phyloP scores from a whole-genome alignment of 2,113 vertebrate species.

The Polypterus bichir region DNA sequence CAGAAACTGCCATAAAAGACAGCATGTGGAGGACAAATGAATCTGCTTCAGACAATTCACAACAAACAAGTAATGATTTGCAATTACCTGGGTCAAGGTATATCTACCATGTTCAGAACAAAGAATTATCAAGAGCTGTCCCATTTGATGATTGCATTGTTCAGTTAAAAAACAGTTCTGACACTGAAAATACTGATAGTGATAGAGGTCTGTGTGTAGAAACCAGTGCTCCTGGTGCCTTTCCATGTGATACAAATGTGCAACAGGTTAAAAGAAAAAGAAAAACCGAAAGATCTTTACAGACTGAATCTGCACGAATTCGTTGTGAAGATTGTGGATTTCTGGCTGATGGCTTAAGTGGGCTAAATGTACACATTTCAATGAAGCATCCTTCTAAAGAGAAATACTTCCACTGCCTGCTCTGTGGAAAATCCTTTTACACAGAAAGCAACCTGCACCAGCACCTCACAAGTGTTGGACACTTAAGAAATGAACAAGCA shows the following conservation, averaged over 20 bases:
- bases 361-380: conserved; percentile 91
- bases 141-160: conserved; percentile 81
- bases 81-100: conserved; percentile 17
- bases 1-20: conserved; percentile 38
- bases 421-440: conserved; percentile 95
- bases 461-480: conserved; percentile 82
- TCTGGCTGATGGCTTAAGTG: conserved; percentile 84
- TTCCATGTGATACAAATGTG: conserved; percentile 27
- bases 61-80: conserved; percentile 30
- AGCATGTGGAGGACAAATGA: conserved; percentile 39
- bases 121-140: conserved; percentile 28
- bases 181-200: conserved; percentile 38
- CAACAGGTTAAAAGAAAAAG: conserved; percentile 43
- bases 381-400: conserved; percentile 96
- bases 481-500: conserved; percentile 80
- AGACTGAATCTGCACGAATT: conserved; percentile 50
- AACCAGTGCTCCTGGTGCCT: conserved; percentile 26
- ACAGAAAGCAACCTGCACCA: conserved; percentile 94
- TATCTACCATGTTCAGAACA: conserved; percentile 20
- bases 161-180: conserved; percentile 56
- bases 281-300: conserved; percentile 34
- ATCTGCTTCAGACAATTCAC: conserved; percentile 33
- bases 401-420: conserved; percentile 88
- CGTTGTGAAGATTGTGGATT: conserved; percentile 95
- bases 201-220: conserved; percentile 32